Conservation (phyloP, 2,113 vertebrate species). For the Mustela nigripes region DNA sequence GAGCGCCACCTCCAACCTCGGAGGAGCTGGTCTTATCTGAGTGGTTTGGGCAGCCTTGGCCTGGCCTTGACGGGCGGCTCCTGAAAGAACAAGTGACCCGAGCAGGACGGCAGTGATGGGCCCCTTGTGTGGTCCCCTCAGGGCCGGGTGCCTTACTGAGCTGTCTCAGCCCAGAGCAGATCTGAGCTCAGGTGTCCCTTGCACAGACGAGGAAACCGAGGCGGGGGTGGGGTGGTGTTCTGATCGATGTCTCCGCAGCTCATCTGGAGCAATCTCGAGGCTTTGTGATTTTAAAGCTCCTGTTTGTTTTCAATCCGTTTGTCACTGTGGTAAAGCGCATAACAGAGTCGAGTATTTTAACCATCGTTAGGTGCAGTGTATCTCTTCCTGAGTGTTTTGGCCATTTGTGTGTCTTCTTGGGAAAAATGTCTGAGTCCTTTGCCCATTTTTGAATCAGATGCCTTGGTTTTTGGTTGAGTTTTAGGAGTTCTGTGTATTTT, state of each 20-base stretch:
- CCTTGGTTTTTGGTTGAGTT: not conserved
- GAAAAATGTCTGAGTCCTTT: not conserved
- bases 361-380: not conserved
- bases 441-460: not conserved
- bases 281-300: not conserved
- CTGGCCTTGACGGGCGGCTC: rapidly evolving
- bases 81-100: too few relatives aligned
- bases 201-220: too few relatives aligned
- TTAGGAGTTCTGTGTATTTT: not conserved
- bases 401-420: not conserved
- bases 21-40: not conserved
- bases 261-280: not conserved
- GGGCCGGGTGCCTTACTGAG: not conserved
- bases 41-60: too few relatives aligned
- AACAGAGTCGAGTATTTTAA: not conserved
- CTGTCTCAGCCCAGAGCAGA: not conserved
- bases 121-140: too few relatives aligned
- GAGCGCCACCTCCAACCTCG: not conserved
- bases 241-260: not conserved
- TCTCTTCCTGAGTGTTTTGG: not conserved
- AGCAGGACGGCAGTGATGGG: rapidly evolving
- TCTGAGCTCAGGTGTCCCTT: not conserved
- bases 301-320: not conserved
- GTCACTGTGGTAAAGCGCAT: not conserved
- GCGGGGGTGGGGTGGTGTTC: too few relatives aligned